Evolutionary conservation across 1,140 invertebrate genomes (phyloP).

Genomic region (Hesperophylax magnus): DNA sequence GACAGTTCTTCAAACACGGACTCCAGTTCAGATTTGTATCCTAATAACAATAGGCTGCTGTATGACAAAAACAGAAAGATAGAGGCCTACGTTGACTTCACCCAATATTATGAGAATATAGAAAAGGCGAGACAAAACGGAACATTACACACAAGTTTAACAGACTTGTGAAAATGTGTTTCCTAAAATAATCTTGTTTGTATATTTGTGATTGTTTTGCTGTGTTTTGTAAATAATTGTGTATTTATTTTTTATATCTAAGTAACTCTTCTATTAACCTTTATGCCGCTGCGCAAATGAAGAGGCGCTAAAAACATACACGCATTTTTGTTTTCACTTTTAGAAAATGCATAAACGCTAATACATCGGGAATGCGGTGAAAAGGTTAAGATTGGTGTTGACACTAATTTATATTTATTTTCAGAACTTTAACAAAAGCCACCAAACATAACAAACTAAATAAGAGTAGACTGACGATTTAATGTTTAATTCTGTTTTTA

Average conservation of each 20-base stretch:
- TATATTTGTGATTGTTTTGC: neutral
- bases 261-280: neutral
- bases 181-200: neutral
- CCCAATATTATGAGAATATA: constrained; percentile 84
- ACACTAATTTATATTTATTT: too few relatives aligned
- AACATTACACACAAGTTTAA: constrained; percentile 66
- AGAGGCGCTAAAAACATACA: too few relatives aligned
- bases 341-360: too few relatives aligned
- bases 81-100: constrained; percentile 89
- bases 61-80: constrained; percentile 76
- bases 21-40: constrained; percentile 68
- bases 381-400: too few relatives aligned
- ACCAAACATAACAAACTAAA: too few relatives aligned
- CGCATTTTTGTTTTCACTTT: too few relatives aligned
- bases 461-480: too few relatives aligned
- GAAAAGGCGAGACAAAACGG: constrained; percentile 75
- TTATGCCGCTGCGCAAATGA: neutral
- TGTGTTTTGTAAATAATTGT: neutral
- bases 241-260: neutral
- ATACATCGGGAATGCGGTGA: too few relatives aligned
- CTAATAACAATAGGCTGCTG: constrained; percentile 57
- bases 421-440: too few relatives aligned
- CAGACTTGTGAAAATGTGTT: neutral
- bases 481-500: too few relatives aligned
- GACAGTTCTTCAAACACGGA: constrained; percentile 45